phyloP scores from a whole-genome alignment of 64 coral and sea anemone genomes.

The Anthopleura sola region DNA sequence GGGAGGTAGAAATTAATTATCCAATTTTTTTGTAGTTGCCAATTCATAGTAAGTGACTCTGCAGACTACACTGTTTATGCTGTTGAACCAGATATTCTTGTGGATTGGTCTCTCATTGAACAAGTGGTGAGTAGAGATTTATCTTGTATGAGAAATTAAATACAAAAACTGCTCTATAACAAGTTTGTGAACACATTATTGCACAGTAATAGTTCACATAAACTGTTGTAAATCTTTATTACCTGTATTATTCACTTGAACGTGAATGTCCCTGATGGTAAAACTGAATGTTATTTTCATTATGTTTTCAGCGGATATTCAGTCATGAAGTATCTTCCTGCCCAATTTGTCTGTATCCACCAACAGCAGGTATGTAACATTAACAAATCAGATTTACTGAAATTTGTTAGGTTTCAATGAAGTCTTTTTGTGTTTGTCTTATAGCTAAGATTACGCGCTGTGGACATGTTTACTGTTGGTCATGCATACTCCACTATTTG shows the following conservation, averaged over 20 bases:
- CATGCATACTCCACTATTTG: slow-evolving; percentile 96
- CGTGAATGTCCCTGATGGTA: no score
- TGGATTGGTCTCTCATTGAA: slow-evolving; percentile 93
- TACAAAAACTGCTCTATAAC: no score
- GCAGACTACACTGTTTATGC: slow-evolving; percentile 87
- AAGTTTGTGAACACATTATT: no score
- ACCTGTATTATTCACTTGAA: no score
- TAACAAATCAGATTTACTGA: background rate
- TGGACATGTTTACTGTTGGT: slow-evolving; percentile 98
- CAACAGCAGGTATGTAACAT: slow-evolving; percentile 74
- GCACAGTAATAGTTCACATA: no score
- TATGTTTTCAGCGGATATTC: slow-evolving; percentile 68
- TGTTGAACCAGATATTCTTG: slow-evolving; percentile 92
- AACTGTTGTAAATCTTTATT: no score
- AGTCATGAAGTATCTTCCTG: slow-evolving; percentile 96
- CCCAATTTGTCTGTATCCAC: slow-evolving; percentile 94
- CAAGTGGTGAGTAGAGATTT: slow-evolving; percentile 76
- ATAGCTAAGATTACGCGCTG: slow-evolving; percentile 93
- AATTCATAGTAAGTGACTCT: slow-evolving; percentile 87
- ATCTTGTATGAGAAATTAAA: background rate
- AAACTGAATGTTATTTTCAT: background rate
- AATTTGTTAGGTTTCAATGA: no score
- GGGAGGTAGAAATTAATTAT: background rate
- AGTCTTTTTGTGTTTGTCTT: slow-evolving; percentile 17
- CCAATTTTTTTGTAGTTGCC: slow-evolving; percentile 57